phyloP scores from a whole-genome alignment of 2,797 vertebrate genomes.

The Macropus fuliginosus region DNA sequence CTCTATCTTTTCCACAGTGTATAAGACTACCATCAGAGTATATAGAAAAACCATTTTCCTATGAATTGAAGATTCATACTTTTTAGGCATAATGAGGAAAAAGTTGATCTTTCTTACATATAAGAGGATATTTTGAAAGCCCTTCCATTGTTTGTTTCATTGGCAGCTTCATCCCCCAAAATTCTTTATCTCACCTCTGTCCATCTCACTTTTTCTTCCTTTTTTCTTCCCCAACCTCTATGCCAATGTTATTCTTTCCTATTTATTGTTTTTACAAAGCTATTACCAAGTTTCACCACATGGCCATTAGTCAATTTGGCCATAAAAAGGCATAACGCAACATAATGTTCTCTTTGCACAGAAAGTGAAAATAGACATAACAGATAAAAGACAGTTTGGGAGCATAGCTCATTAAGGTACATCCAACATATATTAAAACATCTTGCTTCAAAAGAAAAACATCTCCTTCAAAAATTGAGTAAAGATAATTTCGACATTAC shows the following conservation, averaged over 20 bases:
- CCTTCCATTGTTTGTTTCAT: not conserved
- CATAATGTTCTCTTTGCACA: not conserved
- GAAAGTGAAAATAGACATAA: not conserved
- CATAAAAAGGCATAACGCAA: not conserved
- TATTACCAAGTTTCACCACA: not conserved
- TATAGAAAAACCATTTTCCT: slow-evolving; percentile 14
- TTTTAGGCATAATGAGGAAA: not conserved
- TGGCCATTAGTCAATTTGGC: not conserved
- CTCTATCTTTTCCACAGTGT: not conserved
- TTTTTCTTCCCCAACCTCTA: slow-evolving; percentile 1
- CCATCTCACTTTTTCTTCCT: not conserved
- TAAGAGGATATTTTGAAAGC: not conserved
- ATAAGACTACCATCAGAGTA: not conserved
- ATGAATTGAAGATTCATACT: not conserved
- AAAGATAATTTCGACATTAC: slow-evolving; percentile 76
- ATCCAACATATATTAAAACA: not conserved
- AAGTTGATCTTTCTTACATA: not conserved
- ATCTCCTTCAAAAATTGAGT: slow-evolving; percentile 18
- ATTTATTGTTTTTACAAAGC: slow-evolving; percentile 9
- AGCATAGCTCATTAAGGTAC: not conserved
- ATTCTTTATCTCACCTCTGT: slow-evolving; percentile 33
- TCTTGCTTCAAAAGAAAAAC: not conserved
- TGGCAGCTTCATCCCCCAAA: not conserved
- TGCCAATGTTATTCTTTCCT: not conserved
- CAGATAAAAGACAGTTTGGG: not conserved